Percentiles rank a stretch among this genome's conserved stretches.
Evolutionary conservation across 1,140 invertebrate genomes (phyloP).

Genomic region (Drosophila paulistorum): DNA sequence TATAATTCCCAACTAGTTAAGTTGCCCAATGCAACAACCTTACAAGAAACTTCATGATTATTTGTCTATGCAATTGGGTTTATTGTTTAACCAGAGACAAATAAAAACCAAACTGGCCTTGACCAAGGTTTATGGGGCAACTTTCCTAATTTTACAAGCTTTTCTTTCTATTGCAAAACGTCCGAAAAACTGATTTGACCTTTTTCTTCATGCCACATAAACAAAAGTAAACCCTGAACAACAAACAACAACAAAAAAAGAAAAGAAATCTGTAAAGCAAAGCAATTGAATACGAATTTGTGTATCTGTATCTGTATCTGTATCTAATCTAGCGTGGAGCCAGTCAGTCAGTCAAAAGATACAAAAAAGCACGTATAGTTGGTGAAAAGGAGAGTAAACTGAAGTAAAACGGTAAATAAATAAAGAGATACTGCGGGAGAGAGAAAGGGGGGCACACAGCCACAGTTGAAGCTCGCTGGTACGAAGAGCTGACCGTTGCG

Average conservation of each 20-base stretch:
- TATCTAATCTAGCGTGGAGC: constrained; percentile 75
- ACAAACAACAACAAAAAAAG: neutral
- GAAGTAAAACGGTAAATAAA: constrained; percentile 70
- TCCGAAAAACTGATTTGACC: constrained; percentile 15
- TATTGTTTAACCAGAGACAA: neutral
- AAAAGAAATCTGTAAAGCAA: constrained; percentile 44
- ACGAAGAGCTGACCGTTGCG: constrained; percentile 64
- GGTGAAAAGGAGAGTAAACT: constrained; percentile 78
- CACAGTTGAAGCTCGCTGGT: constrained; percentile 22
- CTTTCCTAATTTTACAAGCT: constrained; percentile 7
- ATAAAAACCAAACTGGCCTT: neutral
- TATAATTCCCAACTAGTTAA: constrained; percentile 10
- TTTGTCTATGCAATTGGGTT: constrained; percentile 3
- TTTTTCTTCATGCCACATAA: constrained; percentile 9
- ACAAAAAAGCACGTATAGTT: constrained; percentile 54
- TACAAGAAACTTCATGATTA: neutral
- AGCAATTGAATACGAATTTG: constrained; percentile 67
- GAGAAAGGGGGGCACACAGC: constrained; percentile 11
- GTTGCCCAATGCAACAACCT: neutral
- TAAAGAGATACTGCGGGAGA: constrained; percentile 31
- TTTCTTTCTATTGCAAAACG: constrained; percentile 6
- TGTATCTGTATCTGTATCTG: constrained; percentile 64
- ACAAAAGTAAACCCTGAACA: neutral
- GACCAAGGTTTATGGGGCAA: constrained; percentile 10
- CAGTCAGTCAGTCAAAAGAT: constrained; percentile 39